Evolutionary conservation across 2,113 vertebrate genomes (phyloP).

Genomic region (Diglossa brunneiventris): DNA sequence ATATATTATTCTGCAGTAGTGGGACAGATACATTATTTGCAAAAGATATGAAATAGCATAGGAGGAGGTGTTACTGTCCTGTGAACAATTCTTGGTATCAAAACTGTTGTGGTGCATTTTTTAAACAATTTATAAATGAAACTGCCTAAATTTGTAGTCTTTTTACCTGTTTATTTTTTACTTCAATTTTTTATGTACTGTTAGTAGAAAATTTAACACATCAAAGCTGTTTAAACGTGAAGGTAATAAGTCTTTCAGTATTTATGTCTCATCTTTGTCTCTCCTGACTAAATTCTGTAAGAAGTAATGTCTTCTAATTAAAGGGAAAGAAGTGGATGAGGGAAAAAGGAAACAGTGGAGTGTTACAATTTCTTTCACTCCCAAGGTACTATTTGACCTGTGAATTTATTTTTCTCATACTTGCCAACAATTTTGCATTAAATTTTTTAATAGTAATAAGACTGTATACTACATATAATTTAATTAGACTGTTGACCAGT

Average conservation of each 20-base stretch:
- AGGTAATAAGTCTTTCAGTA: background rate
- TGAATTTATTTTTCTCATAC: background rate
- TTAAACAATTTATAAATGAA: background rate
- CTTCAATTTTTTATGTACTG: background rate
- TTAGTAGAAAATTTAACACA: background rate
- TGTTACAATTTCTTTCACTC: background rate
- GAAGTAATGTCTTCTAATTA: background rate
- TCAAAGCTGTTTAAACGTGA: background rate
- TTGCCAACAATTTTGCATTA: background rate
- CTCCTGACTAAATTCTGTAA: background rate
- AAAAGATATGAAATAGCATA: background rate
- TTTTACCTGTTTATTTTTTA: background rate
- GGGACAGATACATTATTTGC: background rate
- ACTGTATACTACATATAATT: background rate
- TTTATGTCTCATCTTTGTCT: background rate
- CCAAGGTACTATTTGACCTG: background rate
- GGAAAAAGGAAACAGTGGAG: background rate
- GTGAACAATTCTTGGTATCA: background rate
- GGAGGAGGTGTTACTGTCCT: background rate
- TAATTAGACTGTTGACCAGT: background rate
- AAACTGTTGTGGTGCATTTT: background rate
- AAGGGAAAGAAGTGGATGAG: background rate
- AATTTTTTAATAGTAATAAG: background rate
- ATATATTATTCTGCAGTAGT: background rate
- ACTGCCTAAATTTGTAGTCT: background rate